Conservation (phyloP, 2,797 vertebrate species). For the Erethizon dorsatum region DNA sequence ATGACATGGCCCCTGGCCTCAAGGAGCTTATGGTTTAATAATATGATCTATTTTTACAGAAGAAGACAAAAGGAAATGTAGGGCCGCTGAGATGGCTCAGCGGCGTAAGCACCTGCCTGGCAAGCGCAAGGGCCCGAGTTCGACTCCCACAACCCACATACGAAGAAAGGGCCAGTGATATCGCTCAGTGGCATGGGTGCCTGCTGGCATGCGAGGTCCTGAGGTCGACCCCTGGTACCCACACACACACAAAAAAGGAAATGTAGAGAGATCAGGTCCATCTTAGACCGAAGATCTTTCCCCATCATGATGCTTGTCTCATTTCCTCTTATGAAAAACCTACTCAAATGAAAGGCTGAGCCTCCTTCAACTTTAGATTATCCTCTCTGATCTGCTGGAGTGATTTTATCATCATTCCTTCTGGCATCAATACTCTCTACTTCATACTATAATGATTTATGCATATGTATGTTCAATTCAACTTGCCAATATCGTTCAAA, state of each 20-base stretch:
- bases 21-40: not conserved
- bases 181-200: too few relatives aligned
- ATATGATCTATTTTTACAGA: not conserved
- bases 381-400: not conserved
- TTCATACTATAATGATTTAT: conserved; percentile 13
- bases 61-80: conserved; percentile 4
- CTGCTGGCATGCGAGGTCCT: too few relatives aligned
- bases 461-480: conserved; percentile 17
- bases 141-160: too few relatives aligned
- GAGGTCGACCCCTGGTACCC: too few relatives aligned
- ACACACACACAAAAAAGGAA: not conserved
- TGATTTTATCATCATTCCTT: conserved; percentile 7
- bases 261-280: not conserved
- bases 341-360: not conserved
- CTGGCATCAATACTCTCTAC: not conserved
- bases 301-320: not conserved
- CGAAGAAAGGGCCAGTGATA: too few relatives aligned
- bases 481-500: not conserved
- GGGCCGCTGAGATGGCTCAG: not conserved
- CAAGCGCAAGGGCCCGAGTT: too few relatives aligned
- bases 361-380: not conserved
- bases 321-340: conserved; percentile 45
- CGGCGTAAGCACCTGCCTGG: too few relatives aligned
- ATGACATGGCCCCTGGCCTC: not conserved
- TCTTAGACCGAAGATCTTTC: not conserved